Percentiles rank a stretch among this genome's conserved stretches.
phyloP scores from a whole-genome alignment of 2,888 invertebrate species.

The Malacosoma neustria region DNA sequence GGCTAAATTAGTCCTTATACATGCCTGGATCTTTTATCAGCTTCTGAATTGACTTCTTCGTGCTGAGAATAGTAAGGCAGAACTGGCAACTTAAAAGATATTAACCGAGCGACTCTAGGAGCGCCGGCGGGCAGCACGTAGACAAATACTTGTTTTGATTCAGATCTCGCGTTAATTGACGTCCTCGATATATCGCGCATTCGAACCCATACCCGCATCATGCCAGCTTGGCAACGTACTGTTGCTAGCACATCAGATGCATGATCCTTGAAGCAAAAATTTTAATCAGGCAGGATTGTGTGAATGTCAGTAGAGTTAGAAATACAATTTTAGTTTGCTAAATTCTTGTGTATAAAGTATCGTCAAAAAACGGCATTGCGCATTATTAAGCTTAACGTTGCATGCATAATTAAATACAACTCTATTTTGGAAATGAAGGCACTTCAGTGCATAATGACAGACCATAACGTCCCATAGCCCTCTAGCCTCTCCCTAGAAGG shows the following conservation, averaged over 20 bases:
- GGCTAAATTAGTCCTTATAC: not conserved
- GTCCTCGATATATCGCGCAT: slow-evolving; percentile 77
- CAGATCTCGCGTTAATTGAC: slow-evolving; percentile 22
- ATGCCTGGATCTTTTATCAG: slow-evolving; percentile 12
- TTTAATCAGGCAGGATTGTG: too few species aligned
- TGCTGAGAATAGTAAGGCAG: slow-evolving; percentile 52
- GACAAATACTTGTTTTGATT: slow-evolving; percentile 39
- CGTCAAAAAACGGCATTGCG: too few species aligned
- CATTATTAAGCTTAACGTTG: too few species aligned
- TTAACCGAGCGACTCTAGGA: slow-evolving; percentile 55
- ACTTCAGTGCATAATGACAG: too few species aligned
- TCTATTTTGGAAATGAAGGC: too few species aligned
- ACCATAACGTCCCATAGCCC: too few species aligned
- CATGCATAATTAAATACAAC: too few species aligned
- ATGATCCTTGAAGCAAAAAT: slow-evolving; percentile 31
- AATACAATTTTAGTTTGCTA: too few species aligned
- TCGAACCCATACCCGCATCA: slow-evolving; percentile 90
- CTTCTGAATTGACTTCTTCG: slow-evolving; percentile 29
- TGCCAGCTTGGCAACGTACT: slow-evolving; percentile 94
- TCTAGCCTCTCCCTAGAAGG: too few species aligned
- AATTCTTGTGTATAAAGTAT: too few species aligned
- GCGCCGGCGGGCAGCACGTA: slow-evolving; percentile 58
- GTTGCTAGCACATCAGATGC: slow-evolving; percentile 78
- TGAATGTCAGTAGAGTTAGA: too few species aligned
- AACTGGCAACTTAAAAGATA: slow-evolving; percentile 43